Conservation (phyloP, 2,113 vertebrate species). For the Bombycilla garrulus region DNA sequence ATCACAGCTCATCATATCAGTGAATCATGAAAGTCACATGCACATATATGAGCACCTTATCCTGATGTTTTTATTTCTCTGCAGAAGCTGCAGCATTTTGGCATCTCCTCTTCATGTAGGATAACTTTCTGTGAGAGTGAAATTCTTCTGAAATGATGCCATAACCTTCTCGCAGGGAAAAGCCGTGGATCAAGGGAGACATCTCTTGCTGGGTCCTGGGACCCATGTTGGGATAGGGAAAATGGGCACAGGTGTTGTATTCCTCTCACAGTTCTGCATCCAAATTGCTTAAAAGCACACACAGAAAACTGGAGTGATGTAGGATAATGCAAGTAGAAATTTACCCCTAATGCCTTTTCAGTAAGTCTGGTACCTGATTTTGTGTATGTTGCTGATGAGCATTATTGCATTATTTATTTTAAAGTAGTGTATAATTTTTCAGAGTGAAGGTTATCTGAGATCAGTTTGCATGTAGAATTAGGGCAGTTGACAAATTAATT, state of each 20-base stretch:
- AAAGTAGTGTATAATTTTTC: background rate
- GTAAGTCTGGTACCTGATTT: background rate
- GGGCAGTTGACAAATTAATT: background rate
- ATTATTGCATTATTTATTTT: background rate
- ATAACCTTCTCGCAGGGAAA: background rate
- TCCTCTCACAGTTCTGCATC: background rate
- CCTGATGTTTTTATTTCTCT: background rate
- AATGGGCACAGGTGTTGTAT: background rate
- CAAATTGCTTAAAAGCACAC: background rate
- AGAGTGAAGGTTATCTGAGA: background rate
- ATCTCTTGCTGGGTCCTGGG: accelerated
- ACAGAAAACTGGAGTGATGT: background rate
- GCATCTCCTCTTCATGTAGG: background rate
- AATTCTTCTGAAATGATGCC: background rate
- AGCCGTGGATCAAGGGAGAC: background rate
- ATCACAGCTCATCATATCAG: background rate
- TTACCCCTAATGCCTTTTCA: background rate
- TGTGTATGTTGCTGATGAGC: background rate
- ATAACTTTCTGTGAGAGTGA: background rate
- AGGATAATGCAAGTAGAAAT: background rate
- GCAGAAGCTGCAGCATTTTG: background rate
- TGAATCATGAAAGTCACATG: background rate
- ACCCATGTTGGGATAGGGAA: background rate
- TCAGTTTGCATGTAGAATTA: background rate
- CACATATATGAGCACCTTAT: background rate